Evolutionary conservation across 2,888 invertebrate species (phyloP), one percentile per base, ranked within the genome.

Genomic region (Eustalomyia histrio): DNA sequence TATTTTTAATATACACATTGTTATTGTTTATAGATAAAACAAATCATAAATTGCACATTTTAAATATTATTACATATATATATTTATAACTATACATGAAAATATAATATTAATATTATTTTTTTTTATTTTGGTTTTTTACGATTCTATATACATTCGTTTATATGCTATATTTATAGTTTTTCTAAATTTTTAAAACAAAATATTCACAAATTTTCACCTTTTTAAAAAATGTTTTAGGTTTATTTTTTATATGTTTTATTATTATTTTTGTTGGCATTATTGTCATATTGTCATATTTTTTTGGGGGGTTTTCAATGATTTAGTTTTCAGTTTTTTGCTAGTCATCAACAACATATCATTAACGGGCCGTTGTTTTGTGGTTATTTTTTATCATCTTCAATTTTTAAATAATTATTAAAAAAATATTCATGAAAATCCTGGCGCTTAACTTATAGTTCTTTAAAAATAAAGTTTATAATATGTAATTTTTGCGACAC

Each of bases 281-380:
- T 76, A 43, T 71, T 65, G 64, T 60, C 58, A 71, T 63, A 50
- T 52, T 76, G 63, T 76, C 63, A 71, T 58, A 69, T 65, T 16
- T 69, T n/a, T 64, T 76, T 69, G 35, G 18, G 18, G 21, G 18
- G 57, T 39, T 24, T 33, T 76, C 71, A 58, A 71, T 71, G 64
- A 65, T 64, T 76, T 64, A 9, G 71, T 58, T 43, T 76, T 76
- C 12, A 76, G 71, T 76, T 76, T 76, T 76, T 60, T 71, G 64
- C 71, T 39, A 58, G 29, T 71, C 53, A 71, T 33, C 58, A 71
- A 33, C 64, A 71, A 58, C 52, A 71, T 39, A 39, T 39, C 39
- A 39, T 39, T 12, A 39, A 39, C 58, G 64, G 64, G 64, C 64
- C 14, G 57, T 64, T 71, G 21, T 50, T 29, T 61, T 53, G 39